Base-by-base conservation (phyloP, 1,140 invertebrate genomes). In the Calephelis virginiensis region DNA sequence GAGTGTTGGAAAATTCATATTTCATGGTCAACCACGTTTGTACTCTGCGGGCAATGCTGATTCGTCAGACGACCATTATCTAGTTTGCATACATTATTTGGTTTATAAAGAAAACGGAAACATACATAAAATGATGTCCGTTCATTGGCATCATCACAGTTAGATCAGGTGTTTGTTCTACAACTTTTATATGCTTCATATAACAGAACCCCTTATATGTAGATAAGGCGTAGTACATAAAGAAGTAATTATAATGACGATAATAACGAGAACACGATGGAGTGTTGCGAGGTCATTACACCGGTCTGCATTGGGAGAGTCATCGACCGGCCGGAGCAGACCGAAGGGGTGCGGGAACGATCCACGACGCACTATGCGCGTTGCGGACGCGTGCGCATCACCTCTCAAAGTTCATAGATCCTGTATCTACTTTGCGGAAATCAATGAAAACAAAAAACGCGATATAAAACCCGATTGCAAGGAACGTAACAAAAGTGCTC, bases 281-380 rank as follows among this genome's bases (percentile, higher is more conserved):
- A 80, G 78, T 81, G 77, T 77, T 70, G 50, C 70, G 74, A 78
- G 83, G 83, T 86, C 83, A 76, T 83, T 84, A 81, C 78, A 75
- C 74, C 74, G 68, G 74, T 48, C 69, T 78, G 61, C 65, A 69
- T 78, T 78, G 78, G 77, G 78, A 70, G 75, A 83, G 83, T 86
- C 85, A 85, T 83, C 81, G 82, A 89, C 84, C 85, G 83, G 70
- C 68, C 69, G 68, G 69, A 71, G 71, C 74, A 77, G 75, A 63
- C 62, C 62, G 48, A 50, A 49, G 62, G 62, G 62, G 62, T 63
- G 62, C 62, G 45, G 53, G 53, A 59, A 59, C 53, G 53, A 11
- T 59, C 47, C 12, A 49, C 61, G 47, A 46, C 17, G 43, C 45
- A 48, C 61, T 48, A 14, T 28, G 46, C 7, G 66, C 66, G 61